Conservation (phyloP, 2,888 invertebrate genomes). For the Drepana falcataria region DNA sequence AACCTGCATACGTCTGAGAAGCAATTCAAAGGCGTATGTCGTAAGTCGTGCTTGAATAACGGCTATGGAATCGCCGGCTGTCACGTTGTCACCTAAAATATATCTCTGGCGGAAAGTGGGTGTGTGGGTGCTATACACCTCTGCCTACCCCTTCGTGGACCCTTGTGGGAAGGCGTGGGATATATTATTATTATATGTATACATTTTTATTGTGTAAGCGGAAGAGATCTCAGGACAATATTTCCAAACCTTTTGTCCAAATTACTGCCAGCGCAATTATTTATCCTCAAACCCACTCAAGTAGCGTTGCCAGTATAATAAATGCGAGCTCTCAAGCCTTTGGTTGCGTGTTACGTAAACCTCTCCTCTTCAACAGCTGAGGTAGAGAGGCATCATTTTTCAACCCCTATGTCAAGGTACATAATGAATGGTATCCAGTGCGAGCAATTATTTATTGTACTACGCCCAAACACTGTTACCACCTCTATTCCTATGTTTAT, state of each 20-base stretch:
- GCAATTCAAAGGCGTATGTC: no score
- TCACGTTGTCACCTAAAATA: no score
- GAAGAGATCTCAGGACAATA: not conserved
- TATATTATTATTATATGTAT: no score
- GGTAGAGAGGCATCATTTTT: constrained; percentile 44
- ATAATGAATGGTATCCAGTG: constrained; percentile 37
- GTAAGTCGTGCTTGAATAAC: no score
- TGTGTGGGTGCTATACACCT: no score
- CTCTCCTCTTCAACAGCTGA: constrained; percentile 31
- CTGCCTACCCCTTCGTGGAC: no score
- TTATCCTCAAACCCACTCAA: not conserved
- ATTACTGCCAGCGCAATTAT: not conserved
- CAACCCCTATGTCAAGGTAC: constrained; percentile 33
- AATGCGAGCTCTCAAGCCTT: constrained; percentile 5
- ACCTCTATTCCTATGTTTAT: not conserved
- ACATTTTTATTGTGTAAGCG: no score
- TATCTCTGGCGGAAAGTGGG: no score
- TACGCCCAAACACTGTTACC: not conserved
- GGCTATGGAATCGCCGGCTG: no score
- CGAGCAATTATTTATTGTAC: constrained; percentile 16
- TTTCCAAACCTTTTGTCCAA: not conserved
- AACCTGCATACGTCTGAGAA: no score
- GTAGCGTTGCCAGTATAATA: not conserved
- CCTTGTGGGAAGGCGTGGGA: no score
- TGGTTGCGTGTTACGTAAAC: constrained; percentile 17